Evolutionary conservation across 35 echinoderm and acorn worm species (phyloP).

Genomic region (Antedon bifida): DNA sequence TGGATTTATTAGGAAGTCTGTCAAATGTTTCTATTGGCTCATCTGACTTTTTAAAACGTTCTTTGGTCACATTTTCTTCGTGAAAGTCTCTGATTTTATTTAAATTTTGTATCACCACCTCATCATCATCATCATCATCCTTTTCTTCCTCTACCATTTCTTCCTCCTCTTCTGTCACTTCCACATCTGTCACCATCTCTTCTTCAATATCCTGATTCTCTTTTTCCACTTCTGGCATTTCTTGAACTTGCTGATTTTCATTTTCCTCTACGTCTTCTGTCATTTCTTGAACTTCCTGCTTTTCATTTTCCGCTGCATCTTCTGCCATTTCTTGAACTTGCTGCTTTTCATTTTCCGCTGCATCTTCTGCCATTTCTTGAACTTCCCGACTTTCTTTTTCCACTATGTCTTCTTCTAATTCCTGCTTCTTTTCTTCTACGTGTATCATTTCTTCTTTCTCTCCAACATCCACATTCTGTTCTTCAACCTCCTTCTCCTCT

Average conservation of each 20-base stretch:
- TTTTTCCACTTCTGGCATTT: too few species aligned
- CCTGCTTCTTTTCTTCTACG: too few species aligned
- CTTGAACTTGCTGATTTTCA: too few species aligned
- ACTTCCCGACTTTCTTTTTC: too few species aligned
- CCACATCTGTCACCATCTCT: not conserved
- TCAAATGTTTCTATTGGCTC: not conserved
- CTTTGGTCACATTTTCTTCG: not conserved
- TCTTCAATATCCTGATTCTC: slow-evolving; percentile 5
- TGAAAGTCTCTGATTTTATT: not conserved
- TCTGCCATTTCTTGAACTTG: too few species aligned
- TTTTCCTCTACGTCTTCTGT: too few species aligned
- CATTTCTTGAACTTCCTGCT: too few species aligned
- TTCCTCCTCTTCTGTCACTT: too few species aligned
- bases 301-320: too few species aligned
- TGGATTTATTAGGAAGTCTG: not conserved
- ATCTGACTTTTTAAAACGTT: not conserved
- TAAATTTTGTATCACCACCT: not conserved
- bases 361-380: too few species aligned
- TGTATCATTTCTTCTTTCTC: not conserved
- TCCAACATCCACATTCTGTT: not conserved
- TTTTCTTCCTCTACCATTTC: not conserved
- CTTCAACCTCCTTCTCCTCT: not conserved
- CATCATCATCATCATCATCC: not conserved
- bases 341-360: too few species aligned
- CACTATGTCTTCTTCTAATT: too few species aligned